Percentiles rank a stretch among this genome's conserved stretches.
phyloP scores from a whole-genome alignment of 37 sponge, comb jelly and placozoan genomes.

The Ianthella basta region DNA sequence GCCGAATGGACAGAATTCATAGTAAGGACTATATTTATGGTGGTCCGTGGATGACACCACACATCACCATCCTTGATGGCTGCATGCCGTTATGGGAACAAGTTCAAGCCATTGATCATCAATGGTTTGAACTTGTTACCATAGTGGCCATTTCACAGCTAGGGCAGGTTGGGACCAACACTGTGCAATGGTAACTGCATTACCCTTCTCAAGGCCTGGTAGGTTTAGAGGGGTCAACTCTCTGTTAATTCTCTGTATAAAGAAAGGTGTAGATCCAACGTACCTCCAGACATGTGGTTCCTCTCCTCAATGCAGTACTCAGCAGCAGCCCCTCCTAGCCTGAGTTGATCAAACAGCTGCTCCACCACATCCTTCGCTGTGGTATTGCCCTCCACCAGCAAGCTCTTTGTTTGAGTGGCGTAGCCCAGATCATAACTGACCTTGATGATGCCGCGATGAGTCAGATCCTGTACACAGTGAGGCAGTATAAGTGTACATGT shows the following conservation, averaged over 20 bases:
- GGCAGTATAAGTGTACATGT: not conserved
- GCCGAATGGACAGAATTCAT: too few species aligned
- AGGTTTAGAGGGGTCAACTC: too few species aligned
- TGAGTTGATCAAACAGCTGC: slow-evolving; percentile 60
- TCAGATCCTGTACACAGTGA: slow-evolving; percentile 48
- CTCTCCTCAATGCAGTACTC: slow-evolving; percentile 78
- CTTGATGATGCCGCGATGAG: slow-evolving; percentile 68
- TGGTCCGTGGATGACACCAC: too few species aligned
- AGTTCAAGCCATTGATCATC: not conserved
- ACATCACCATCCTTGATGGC: not conserved
- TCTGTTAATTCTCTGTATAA: not conserved
- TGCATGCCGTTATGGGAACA: not conserved
- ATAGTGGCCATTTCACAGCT: too few species aligned
- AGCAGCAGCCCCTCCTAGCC: slow-evolving; percentile 48
- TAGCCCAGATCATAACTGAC: slow-evolving; percentile 77
- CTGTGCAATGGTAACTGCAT: too few species aligned
- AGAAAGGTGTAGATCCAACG: not conserved
- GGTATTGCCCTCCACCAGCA: slow-evolving; percentile 58
- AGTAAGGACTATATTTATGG: too few species aligned
- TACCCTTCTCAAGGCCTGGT: too few species aligned
- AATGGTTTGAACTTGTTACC: too few species aligned
- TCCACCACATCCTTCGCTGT: slow-evolving; percentile 54
- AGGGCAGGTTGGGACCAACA: too few species aligned
- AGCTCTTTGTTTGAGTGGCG: slow-evolving; percentile 72
- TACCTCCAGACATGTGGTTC: slow-evolving; percentile 69